Evolutionary conservation across 2,113 vertebrate genomes (phyloP).

Genomic region (Orthonyx spaldingii): DNA sequence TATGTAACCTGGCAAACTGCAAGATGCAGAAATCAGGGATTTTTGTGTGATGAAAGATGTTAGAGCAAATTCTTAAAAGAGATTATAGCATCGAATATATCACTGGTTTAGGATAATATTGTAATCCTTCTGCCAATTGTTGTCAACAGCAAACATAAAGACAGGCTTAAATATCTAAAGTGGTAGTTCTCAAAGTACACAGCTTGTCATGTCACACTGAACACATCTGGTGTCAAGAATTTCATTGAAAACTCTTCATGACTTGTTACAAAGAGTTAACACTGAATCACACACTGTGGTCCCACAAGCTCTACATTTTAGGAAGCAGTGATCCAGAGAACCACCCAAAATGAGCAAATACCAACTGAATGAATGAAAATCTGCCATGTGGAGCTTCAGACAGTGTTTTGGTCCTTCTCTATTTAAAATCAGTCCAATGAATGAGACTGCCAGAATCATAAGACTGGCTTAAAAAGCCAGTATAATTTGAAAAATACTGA

Average conservation of each 20-base stretch:
- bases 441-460: not conserved
- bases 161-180: not conserved
- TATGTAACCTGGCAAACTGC: not conserved
- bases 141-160: not conserved
- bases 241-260: not conserved
- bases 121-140: not conserved
- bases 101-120: not conserved
- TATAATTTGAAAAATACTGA: not conserved
- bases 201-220: not conserved
- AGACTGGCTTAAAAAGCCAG: not conserved
- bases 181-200: not conserved
- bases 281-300: fast-evolving
- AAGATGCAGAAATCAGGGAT: not conserved
- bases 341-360: not conserved
- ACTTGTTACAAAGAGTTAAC: not conserved
- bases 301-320: not conserved
- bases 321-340: not conserved
- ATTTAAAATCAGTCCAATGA: not conserved
- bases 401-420: not conserved
- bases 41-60: not conserved
- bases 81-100: not conserved
- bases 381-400: not conserved
- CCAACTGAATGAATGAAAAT: not conserved
- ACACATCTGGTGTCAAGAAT: not conserved
- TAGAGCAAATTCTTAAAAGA: not conserved